Evolutionary conservation across 1,140 invertebrate genomes (phyloP).

Genomic region (Caerostris extrusa): DNA sequence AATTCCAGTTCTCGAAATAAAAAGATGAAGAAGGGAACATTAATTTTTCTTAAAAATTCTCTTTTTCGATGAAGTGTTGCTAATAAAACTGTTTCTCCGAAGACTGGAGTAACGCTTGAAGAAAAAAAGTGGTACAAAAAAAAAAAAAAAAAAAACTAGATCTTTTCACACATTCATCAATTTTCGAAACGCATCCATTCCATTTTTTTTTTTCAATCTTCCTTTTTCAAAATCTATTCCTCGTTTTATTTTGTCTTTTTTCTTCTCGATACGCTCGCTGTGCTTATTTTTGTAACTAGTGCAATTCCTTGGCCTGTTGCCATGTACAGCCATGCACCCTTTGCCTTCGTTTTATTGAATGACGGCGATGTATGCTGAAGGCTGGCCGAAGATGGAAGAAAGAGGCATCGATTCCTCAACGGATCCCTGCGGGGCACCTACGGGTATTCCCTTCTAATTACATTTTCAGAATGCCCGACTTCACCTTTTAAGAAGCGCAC

Average conservation of each 20-base stretch:
- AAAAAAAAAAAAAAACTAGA: constrained; percentile 30
- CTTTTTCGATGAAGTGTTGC: constrained; percentile 38
- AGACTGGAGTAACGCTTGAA: not conserved
- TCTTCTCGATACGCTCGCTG: not conserved
- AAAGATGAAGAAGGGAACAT: not conserved
- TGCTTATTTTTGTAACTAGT: constrained; percentile 53
- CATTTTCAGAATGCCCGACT: constrained; percentile 58
- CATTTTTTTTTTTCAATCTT: constrained; percentile 3
- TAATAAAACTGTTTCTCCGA: constrained; percentile 49
- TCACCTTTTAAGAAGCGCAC: constrained; percentile 41
- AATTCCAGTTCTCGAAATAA: constrained; percentile 35
- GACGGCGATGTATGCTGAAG: constrained; percentile 8
- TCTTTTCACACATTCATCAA: constrained; percentile 65
- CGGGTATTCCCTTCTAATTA: constrained; percentile 56
- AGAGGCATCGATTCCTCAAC: constrained; percentile 45
- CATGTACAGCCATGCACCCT: constrained; percentile 45
- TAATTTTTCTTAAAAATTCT: constrained; percentile 51
- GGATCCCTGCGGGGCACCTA: constrained; percentile 47
- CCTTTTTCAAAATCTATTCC: constrained; percentile 2
- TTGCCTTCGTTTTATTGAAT: constrained; percentile 34
- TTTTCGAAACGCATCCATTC: constrained; percentile 64
- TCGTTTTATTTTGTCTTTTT: constrained; percentile 30
- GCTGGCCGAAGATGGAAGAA: constrained; percentile 16
- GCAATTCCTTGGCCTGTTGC: constrained; percentile 56
- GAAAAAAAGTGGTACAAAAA: constrained; percentile 29